Evolutionary conservation across 1,140 invertebrate genomes (phyloP).

Genomic region (Parapsyche elsis): DNA sequence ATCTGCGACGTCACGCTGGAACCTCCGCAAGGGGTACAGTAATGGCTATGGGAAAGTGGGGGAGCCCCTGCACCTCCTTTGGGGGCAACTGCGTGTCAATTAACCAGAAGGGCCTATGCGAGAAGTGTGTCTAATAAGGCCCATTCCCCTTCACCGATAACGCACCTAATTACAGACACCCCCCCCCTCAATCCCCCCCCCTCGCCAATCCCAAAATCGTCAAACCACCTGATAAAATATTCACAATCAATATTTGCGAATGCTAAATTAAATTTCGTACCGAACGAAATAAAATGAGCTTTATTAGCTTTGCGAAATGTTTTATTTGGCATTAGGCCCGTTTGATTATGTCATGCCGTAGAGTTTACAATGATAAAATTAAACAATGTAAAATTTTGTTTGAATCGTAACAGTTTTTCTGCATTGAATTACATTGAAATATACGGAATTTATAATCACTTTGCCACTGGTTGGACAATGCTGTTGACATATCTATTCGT

Average conservation of each 20-base stretch:
- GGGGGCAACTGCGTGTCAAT: conserved; percentile 25
- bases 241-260: background rate
- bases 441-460: too few species aligned
- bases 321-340: background rate
- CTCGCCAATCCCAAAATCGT: background rate
- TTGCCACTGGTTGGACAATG: too few species aligned
- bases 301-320: background rate
- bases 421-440: too few species aligned
- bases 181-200: background rate
- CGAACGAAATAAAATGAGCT: background rate
- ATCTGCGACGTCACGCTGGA: conserved; percentile 22
- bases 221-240: background rate
- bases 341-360: too few species aligned
- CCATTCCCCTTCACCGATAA: background rate
- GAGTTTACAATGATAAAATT: too few species aligned
- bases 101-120: background rate
- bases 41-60: background rate
- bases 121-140: conserved; percentile 18
- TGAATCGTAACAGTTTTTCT: too few species aligned
- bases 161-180: background rate
- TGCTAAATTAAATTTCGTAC: background rate
- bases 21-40: background rate
- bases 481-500: too few species aligned
- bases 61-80: background rate
- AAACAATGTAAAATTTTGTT: too few species aligned